A percentile compares a stretch with the other conserved stretches of the same genome.
phyloP scores from a whole-genome alignment of 2,888 invertebrate genomes.

The Myopa tessellatipennis region DNA sequence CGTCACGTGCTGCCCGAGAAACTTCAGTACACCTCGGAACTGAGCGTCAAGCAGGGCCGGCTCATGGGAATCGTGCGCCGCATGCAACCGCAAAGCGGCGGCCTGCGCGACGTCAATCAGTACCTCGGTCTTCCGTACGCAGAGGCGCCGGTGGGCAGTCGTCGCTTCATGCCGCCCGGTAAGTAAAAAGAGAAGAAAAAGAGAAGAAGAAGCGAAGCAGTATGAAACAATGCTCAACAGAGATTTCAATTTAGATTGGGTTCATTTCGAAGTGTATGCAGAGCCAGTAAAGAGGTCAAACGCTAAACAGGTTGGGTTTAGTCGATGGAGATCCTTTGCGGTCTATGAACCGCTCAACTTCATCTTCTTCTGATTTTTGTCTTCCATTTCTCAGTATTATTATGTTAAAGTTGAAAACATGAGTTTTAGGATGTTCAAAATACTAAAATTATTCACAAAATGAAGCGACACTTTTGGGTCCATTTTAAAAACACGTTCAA shows the following conservation, averaged over 20 bases:
- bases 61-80: slow-evolving; percentile 77
- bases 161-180: slow-evolving; percentile 89
- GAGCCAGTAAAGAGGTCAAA: background rate
- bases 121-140: slow-evolving; percentile 86
- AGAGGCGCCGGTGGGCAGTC: slow-evolving; percentile 78
- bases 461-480: too few relatives aligned
- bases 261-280: background rate
- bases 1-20: slow-evolving; percentile 63
- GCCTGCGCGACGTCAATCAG: slow-evolving; percentile 77
- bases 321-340: background rate
- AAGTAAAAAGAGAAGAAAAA: slow-evolving; percentile 48
- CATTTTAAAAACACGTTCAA: too few relatives aligned
- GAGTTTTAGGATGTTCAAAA: too few relatives aligned
- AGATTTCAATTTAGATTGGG: background rate
- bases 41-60: slow-evolving; percentile 76
- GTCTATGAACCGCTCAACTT: background rate
- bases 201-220: background rate
- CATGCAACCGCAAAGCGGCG: slow-evolving; percentile 72
- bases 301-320: background rate
- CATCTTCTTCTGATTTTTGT: too few relatives aligned
- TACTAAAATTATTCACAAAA: too few relatives aligned
- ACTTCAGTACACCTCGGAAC: slow-evolving; percentile 71
- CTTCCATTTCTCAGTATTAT: too few relatives aligned
- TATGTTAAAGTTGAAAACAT: too few relatives aligned
- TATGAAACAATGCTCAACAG: too few relatives aligned